phyloP scores from a whole-genome alignment of 2,888 invertebrate genomes.

The Heterodera filipjevi region DNA sequence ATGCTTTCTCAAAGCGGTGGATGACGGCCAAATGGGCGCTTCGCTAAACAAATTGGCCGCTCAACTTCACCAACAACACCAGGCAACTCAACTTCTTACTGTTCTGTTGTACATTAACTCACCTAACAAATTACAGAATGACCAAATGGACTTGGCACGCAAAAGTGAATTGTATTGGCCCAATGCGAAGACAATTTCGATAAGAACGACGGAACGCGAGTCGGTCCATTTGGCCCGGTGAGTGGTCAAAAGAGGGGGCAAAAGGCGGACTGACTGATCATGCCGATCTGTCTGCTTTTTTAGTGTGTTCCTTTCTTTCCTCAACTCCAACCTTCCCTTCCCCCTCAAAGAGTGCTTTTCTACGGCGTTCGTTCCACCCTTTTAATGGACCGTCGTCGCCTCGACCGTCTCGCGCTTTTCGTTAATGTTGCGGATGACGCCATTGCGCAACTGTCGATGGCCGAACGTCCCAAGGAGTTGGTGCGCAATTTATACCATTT shows the following conservation, averaged over 20 bases:
- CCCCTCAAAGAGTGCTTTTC: conserved; percentile 52
- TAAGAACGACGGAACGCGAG: conserved; percentile 55
- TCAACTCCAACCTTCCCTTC: background rate
- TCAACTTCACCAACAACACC: conserved; percentile 18
- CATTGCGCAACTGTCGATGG: conserved; percentile 8
- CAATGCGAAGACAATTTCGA: conserved; percentile 47
- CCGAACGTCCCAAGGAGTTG: conserved; percentile 22
- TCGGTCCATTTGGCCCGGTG: conserved; percentile 55
- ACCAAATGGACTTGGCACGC: conserved; percentile 15
- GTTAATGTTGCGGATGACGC: conserved; percentile 46
- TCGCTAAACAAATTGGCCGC: conserved; percentile 31
- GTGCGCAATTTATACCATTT: conserved; percentile 48
- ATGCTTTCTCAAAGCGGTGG: conserved; percentile 59
- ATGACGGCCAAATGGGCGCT: conserved; percentile 44
- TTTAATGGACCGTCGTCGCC: conserved; percentile 53
- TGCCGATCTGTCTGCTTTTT: background rate
- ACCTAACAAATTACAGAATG: conserved; percentile 13
- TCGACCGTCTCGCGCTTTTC: conserved; percentile 51
- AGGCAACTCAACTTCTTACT: too few species aligned
- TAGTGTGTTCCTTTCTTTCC: background rate
- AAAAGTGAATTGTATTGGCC: conserved; percentile 54
- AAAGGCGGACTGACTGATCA: background rate
- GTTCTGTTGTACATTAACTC: background rate
- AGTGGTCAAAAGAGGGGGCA: background rate
- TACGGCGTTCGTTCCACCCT: conserved; percentile 59